Evolutionary conservation across 2,888 invertebrate genomes (phyloP).

Genomic region (Brenthis ino): DNA sequence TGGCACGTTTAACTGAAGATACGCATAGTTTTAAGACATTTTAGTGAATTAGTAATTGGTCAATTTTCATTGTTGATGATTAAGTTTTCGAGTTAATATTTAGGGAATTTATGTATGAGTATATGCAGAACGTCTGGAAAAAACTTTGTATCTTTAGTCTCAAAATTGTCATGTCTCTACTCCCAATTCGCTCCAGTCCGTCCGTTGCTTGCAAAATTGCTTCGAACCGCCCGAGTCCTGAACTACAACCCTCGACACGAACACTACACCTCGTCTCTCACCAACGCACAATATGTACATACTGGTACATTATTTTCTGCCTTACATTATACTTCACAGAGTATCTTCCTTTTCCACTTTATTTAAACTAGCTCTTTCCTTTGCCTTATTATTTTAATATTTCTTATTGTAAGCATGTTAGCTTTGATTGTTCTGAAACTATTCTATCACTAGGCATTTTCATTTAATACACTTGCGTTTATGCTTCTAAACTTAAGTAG

Average conservation of each 20-base stretch:
- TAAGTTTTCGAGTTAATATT: not conserved
- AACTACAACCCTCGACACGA: constrained; percentile 40
- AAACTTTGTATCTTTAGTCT: constrained; percentile 12
- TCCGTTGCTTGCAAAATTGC: constrained; percentile 52
- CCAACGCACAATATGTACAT: constrained; percentile 45
- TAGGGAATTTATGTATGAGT: not conserved
- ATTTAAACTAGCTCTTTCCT: constrained; percentile 27
- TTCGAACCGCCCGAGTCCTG: constrained; percentile 45
- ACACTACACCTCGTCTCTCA: constrained; percentile 48
- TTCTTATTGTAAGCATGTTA: constrained; percentile 39
- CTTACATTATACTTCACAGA: constrained; percentile 38
- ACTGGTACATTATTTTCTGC: constrained; percentile 26
- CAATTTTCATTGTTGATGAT: not conserved
- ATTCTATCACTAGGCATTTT: constrained; percentile 35
- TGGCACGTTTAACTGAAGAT: constrained; percentile 26
- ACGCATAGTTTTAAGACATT: constrained; percentile 25
- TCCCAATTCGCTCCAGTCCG: constrained; percentile 47
- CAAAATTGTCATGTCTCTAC: constrained; percentile 1
- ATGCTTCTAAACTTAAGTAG: constrained; percentile 35
- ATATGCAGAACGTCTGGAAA: constrained; percentile 21
- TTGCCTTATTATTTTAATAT: constrained; percentile 29
- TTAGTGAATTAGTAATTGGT: not conserved
- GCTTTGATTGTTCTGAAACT: constrained; percentile 38
- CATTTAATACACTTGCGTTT: constrained; percentile 30
- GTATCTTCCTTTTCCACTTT: constrained; percentile 33